Evolutionary conservation across 37 sponge, comb jelly and placozoan genomes (phyloP).

Genomic region (Mnemiopsis leidyi): DNA sequence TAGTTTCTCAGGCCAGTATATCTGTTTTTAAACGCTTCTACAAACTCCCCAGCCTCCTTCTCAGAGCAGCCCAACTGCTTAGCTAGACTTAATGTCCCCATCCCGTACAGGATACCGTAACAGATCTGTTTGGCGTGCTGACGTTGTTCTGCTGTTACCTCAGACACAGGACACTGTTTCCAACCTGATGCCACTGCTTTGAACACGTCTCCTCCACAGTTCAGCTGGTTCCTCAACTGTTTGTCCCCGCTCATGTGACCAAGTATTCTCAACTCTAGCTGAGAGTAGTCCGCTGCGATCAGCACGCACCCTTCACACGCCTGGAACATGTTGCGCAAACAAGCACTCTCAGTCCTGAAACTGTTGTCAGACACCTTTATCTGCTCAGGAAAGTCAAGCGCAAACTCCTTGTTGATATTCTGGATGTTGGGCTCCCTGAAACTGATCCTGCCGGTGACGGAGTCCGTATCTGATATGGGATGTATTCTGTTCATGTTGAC

Average conservation of each 20-base stretch:
- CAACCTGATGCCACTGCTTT: conserved; percentile 85
- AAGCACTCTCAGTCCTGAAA: conserved; percentile 61
- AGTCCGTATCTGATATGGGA: conserved; percentile 72
- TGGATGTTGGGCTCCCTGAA: conserved; percentile 86
- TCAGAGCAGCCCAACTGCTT: conserved; percentile 76
- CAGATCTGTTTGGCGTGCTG: conserved; percentile 92
- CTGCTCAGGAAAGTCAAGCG: conserved; percentile 66
- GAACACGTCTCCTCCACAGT: conserved; percentile 86
- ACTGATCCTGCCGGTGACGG: conserved; percentile 89
- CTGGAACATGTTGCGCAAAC: conserved; percentile 81
- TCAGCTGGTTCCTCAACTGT: conserved; percentile 72
- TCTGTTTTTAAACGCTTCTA: conserved; percentile 82
- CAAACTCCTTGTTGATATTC: conserved; percentile 87
- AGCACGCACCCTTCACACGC: conserved; percentile 74
- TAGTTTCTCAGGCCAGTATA: conserved; percentile 76
- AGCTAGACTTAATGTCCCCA: conserved; percentile 81
- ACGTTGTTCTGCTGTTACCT: conserved; percentile 75
- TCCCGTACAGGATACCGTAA: conserved; percentile 98
- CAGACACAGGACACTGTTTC: conserved; percentile 57
- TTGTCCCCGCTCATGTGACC: conserved; percentile 87
- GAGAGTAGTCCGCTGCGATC: conserved; percentile 93
- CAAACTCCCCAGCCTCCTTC: conserved; percentile 86
- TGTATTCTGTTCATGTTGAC: conserved; percentile 35
- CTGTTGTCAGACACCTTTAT: background rate
- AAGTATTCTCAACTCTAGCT: conserved; percentile 90